These are phyloP conservation scores for Synanthedon myopaeformis DNA, from an alignment of 2,888 invertebrate genomes.

Conservation along the genomic window DNA sequence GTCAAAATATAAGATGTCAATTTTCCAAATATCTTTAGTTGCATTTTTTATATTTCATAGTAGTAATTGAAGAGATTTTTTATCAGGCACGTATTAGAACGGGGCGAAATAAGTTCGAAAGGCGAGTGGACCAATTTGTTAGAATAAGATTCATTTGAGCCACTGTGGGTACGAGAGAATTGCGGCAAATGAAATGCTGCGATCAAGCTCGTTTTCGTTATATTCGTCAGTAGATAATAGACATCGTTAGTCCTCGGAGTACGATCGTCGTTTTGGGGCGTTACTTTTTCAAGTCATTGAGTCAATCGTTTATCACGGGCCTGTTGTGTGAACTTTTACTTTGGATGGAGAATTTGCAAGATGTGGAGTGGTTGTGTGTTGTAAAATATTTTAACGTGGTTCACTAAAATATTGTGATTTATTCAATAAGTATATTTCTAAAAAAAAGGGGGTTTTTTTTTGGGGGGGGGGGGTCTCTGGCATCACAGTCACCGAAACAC, in stretches of 20 bases:
- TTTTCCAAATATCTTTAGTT: too few species aligned
- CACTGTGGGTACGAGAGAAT: constrained; percentile 17
- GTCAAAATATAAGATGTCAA: too few species aligned
- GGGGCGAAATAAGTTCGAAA: not conserved
- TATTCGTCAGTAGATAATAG: constrained; percentile 50
- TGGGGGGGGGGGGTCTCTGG: too few species aligned
- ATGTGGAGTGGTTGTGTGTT: constrained; percentile 18
- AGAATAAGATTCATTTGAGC: constrained; percentile 37
- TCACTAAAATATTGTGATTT: too few species aligned
- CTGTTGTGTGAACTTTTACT: constrained; percentile 65
- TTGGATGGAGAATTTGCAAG: constrained; percentile 19
- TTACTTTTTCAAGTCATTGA: constrained; percentile 68
- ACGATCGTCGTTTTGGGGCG: constrained; percentile 53
- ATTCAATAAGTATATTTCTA: too few species aligned
- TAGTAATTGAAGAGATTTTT: not conserved
- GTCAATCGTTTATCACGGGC: constrained; percentile 68
- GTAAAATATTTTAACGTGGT: too few species aligned
- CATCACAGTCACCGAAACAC: too few species aligned
- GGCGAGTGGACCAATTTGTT: constrained; percentile 18
- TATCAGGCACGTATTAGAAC: not conserved
- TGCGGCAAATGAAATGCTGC: constrained; percentile 31
- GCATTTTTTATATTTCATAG: too few species aligned
- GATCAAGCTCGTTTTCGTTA: constrained; percentile 26
- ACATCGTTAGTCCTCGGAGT: constrained; percentile 50
- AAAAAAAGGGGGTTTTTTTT: too few species aligned